Conservation (phyloP, 2,113 vertebrate genomes). For the Hippocampus comes region DNA sequence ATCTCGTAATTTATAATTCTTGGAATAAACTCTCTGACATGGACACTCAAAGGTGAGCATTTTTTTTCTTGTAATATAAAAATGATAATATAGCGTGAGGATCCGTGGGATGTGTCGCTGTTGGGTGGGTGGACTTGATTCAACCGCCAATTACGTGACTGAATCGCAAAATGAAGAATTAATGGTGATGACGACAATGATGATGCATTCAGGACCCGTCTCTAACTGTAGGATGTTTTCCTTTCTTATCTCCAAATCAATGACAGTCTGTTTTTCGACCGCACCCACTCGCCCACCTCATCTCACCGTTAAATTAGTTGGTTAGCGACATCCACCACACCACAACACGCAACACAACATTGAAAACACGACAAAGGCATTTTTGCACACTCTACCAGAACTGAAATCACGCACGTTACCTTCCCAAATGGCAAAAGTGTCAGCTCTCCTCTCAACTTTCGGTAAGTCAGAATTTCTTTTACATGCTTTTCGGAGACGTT, state of each 20-base stretch:
- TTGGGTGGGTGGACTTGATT: neutral
- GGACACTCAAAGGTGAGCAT: neutral
- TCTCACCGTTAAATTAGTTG: neutral
- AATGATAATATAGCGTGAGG: too few relatives aligned
- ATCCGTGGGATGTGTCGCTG: neutral
- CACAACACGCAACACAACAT: neutral
- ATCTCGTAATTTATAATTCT: too few relatives aligned
- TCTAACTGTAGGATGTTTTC: neutral
- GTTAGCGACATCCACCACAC: neutral
- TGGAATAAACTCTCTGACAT: too few relatives aligned
- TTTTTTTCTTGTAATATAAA: neutral
- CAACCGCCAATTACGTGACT: neutral
- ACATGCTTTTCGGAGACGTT: neutral
- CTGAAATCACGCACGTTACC: neutral
- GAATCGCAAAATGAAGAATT: neutral
- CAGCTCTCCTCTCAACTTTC: neutral
- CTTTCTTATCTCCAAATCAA: too few relatives aligned
- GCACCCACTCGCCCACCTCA: slow-evolving; percentile 36
- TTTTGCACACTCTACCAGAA: neutral
- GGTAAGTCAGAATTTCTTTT: neutral
- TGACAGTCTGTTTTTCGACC: slow-evolving; percentile 13
- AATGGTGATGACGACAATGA: neutral
- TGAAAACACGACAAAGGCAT: neutral
- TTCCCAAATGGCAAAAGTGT: neutral
- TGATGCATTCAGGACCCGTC: slow-evolving; percentile 4